Evolutionary conservation across 2,797 vertebrate species (phyloP), one percentile per base, ranked within the genome.

Genomic region (Pampus argenteus): DNA sequence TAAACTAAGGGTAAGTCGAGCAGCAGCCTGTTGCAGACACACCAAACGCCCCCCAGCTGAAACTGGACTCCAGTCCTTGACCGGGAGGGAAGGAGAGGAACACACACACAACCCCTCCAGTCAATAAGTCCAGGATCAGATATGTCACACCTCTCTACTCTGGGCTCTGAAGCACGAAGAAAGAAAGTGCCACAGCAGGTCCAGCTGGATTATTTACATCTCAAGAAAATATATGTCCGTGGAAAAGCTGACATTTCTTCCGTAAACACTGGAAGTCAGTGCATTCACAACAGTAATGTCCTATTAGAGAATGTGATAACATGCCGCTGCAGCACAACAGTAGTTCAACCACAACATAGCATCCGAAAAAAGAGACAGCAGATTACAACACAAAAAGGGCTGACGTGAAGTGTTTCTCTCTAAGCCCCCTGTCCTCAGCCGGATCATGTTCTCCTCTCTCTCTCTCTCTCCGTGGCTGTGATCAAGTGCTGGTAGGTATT

Each of bases 401-500:
- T 76, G 74, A 81, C 55, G 64, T 66, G 67, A 79, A 68, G 20
- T 26, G 28, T 31, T 54, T 67, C 50, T 9, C 17, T 23, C 5
- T 73, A 71, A 75, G 65, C 80, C 52, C 47, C 44, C 66, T 85
- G 81, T 82, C 73, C 79, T 82, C 78, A 49, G 58, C 40, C 17
- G 7, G 71, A 83, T 88, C 85, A 67, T 48, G 67, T 88, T 85
- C 23, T 74, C 44, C 13, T 59, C 62, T 61, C 66, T 61, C 57
- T 28, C 9, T 6, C 13, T 59, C 62, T 61, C 66, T 61, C 57
- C 31, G 9, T 6, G 2, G 64, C 57, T 64, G 63, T 45, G 78
- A 83, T 87, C 72, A 77, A 75, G 66, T 38, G 26, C 50, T 3
- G 13, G 34, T 36, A 36, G 65, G 68, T 71, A 76, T 83, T 83